phyloP scores from a whole-genome alignment of 2,113 vertebrate species.

The Helogale parvula region DNA sequence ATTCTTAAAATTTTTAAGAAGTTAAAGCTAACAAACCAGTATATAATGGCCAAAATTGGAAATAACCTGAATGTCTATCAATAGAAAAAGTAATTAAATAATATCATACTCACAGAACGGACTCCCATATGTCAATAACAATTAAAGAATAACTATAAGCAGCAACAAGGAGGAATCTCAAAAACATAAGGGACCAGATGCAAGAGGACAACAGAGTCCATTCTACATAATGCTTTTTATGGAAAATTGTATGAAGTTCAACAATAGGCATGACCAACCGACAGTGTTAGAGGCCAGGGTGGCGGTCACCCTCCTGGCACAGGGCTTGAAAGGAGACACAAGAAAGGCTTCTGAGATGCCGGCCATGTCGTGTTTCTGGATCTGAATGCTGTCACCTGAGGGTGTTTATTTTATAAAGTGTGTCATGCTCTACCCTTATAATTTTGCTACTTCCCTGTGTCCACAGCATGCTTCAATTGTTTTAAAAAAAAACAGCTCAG shows the following conservation, averaged over 20 bases:
- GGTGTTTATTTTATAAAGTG: background rate
- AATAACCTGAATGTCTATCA: background rate
- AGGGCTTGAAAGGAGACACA: background rate
- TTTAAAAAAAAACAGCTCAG: background rate
- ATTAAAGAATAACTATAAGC: background rate
- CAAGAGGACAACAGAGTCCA: background rate
- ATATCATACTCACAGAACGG: background rate
- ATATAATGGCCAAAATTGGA: background rate
- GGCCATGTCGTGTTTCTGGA: background rate
- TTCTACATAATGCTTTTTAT: background rate
- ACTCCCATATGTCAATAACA: background rate
- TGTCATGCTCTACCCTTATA: background rate
- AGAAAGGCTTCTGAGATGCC: background rate
- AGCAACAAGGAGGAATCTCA: background rate
- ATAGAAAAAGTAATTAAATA: background rate
- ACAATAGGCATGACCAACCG: background rate
- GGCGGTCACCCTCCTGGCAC: background rate
- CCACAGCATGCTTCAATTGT: background rate
- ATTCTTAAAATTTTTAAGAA: background rate
- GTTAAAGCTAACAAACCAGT: background rate
- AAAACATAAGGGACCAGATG: background rate
- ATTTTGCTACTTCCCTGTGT: background rate
- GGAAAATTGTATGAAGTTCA: background rate
- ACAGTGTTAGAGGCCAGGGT: background rate
- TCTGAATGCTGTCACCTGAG: background rate